Evolutionary conservation across 2,888 invertebrate species (phyloP).

Genomic region (Lasioglossum malachurum): DNA sequence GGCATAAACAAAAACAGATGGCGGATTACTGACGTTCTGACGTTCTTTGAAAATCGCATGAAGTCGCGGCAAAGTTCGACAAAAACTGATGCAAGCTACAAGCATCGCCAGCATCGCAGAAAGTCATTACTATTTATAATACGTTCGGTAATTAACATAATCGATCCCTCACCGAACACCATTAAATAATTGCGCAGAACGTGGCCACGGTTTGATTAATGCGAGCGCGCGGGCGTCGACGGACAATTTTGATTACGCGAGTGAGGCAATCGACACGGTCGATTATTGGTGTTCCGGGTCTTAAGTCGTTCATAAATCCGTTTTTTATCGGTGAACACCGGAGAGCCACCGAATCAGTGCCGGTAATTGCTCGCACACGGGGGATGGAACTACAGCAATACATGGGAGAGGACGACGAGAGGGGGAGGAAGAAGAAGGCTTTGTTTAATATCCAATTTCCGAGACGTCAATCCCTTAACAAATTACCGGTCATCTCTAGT

Average conservation of each 20-base stretch:
- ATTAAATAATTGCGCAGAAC: slow-evolving; percentile 51
- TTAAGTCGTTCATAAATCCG: background rate
- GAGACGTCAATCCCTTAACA: slow-evolving; percentile 81
- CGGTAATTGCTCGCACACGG: slow-evolving; percentile 52
- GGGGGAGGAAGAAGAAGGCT: slow-evolving; percentile 61
- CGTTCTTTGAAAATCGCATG: background rate
- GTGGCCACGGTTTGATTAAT: slow-evolving; percentile 51
- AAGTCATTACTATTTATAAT: slow-evolving; percentile 55
- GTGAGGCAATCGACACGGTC: slow-evolving; percentile 42
- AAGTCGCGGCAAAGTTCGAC: background rate
- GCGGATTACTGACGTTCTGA: no score
- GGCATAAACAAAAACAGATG: background rate
- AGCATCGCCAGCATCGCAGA: slow-evolving; percentile 25
- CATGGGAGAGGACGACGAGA: background rate
- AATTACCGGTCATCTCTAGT: slow-evolving; percentile 77
- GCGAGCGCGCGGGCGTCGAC: slow-evolving; percentile 27
- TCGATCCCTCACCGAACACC: slow-evolving; percentile 43
- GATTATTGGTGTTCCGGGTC: background rate
- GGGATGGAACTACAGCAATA: slow-evolving; percentile 30
- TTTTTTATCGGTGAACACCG: slow-evolving; percentile 7
- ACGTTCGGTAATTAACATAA: slow-evolving; percentile 50
- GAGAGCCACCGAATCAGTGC: slow-evolving; percentile 26
- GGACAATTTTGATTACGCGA: slow-evolving; percentile 48
- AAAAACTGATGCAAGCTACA: background rate
- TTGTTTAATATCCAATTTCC: slow-evolving; percentile 83